phyloP scores from a whole-genome alignment of 2,797 vertebrate species.

The Geotrypetes seraphini region DNA sequence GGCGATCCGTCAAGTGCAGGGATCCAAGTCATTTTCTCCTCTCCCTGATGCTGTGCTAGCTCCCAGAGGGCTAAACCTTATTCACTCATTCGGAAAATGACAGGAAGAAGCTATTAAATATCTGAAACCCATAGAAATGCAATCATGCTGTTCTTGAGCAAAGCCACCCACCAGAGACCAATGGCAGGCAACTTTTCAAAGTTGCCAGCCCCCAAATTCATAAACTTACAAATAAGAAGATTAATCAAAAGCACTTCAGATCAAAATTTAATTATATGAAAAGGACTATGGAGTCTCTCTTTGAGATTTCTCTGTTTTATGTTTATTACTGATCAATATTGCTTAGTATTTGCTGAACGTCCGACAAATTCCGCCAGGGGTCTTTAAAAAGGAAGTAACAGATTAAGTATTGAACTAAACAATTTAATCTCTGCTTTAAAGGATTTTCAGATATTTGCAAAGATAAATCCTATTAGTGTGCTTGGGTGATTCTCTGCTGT shows the following conservation, averaged over 20 bases:
- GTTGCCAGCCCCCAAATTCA: constrained; percentile 50
- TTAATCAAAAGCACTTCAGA: constrained; percentile 63
- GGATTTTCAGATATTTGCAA: constrained; percentile 59
- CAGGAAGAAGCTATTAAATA: constrained; percentile 73
- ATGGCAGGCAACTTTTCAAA: constrained; percentile 57
- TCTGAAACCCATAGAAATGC: constrained; percentile 73
- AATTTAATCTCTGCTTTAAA: constrained; percentile 63
- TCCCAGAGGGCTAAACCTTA: constrained; percentile 62
- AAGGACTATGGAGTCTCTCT: constrained; percentile 36
- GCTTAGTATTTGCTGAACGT: constrained; percentile 41
- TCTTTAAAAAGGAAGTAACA: constrained; percentile 65
- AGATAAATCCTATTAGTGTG: constrained; percentile 55
- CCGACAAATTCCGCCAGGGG: constrained; percentile 54
- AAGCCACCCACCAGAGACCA: constrained; percentile 56
- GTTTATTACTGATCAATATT: constrained; percentile 61
- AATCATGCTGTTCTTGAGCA: constrained; percentile 62
- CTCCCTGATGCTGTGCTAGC: constrained; percentile 40
- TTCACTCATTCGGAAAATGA: constrained; percentile 75
- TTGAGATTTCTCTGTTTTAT: constrained; percentile 39
- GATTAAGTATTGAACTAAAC: constrained; percentile 68
- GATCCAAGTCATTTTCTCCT: constrained; percentile 58
- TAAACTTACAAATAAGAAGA: constrained; percentile 58
- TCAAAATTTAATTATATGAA: constrained; percentile 66
- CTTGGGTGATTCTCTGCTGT: constrained; percentile 32
- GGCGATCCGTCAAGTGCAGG: constrained; percentile 70